Evolutionary conservation across 2,113 vertebrate genomes (phyloP).

Genomic region (Caracal caracal): DNA sequence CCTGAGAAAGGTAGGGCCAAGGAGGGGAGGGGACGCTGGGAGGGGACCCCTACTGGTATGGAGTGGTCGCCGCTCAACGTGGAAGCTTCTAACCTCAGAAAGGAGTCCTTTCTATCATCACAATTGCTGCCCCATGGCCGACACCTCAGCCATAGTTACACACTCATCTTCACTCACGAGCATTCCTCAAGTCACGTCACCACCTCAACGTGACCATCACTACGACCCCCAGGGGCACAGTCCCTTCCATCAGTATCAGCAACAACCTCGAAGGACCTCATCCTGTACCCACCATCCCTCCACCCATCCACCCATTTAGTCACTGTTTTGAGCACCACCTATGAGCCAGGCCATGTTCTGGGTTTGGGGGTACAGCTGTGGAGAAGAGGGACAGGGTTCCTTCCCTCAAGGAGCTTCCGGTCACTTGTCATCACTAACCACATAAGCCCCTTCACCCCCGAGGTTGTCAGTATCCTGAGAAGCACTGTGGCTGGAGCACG

Average conservation of each 20-base stretch:
- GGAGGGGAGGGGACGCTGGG: accelerated
- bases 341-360: background rate
- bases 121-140: no score
- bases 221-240: background rate
- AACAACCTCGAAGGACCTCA: background rate
- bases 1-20: slow-evolving; percentile 90
- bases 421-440: background rate
- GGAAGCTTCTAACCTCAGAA: background rate
- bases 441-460: background rate
- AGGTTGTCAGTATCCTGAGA: background rate
- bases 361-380: background rate
- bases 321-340: background rate
- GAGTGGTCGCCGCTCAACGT: background rate
- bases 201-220: background rate
- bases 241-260: background rate
- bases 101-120: background rate
- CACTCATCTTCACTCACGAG: background rate
- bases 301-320: accelerated
- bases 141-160: accelerated
- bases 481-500: background rate
- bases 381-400: background rate
- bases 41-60: background rate
- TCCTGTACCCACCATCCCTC: background rate
- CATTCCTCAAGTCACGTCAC: background rate
- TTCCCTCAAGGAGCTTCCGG: background rate